Base-by-base conservation (phyloP, 2,113 vertebrate species). In the Brachyhypopomus gauderio region DNA sequence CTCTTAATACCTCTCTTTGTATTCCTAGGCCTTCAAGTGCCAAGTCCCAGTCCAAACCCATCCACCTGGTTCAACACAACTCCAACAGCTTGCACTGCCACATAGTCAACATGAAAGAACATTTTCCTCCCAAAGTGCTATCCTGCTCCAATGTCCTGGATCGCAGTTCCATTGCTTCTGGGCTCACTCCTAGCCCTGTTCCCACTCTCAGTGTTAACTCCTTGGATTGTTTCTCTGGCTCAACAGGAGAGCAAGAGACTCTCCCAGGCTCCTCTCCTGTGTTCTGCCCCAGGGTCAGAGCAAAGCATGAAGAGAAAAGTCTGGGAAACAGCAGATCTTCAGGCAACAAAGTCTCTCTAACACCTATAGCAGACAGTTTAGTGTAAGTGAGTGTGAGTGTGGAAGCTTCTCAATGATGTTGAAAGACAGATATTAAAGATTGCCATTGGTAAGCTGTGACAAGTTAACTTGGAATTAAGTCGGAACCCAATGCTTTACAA, bases 181-280 rank as follows among this genome's bases (percentile, higher is more conserved):
- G 95, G 89, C 95, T 98, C 86, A 95, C 93, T 55, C 96, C 97
- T 19, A 98, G 96, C 78, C 97, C 96, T 0, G 96, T 96, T 36
- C 97, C 97, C n/a, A 89, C 96, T 80, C 95, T 98, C 86, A 97
- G 96, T 77, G 95, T 98, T 85, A 98, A 97, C 92, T 96, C 96
- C 0, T 95, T 95, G 16, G 93, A 93, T 88, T 97, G 96, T 89
- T 98, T 97, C 91, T 94, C 95, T 11, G 76, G 83, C 48, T 93
- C 96, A 38, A 94, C 93, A 80, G 90, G 96, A 77, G 95, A 95
- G 72, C 92, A 87, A 62, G 79, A 77, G 36, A 87, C 78, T 0
- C 92, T 86, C 34, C 55, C 74, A 45, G 85, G 79, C 0, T 87
- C 92, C 70, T 96, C 96, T 83, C 92, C 95, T 23, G 92, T 95